Evolutionary conservation across 2,888 invertebrate genomes (phyloP), one percentile per base, ranked within the genome.

Genomic region (Chrysopilus asiliformis): DNA sequence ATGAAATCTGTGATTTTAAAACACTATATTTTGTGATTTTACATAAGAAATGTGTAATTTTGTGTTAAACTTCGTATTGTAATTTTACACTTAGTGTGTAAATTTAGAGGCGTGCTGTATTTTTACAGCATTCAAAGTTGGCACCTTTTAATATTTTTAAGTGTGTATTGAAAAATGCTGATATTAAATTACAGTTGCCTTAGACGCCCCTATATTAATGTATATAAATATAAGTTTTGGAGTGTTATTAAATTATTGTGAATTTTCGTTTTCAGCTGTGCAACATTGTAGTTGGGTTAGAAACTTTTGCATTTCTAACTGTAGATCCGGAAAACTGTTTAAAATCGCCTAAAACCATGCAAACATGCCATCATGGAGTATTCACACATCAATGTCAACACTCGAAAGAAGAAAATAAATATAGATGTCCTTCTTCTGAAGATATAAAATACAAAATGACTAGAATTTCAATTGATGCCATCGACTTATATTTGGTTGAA

Each of bases 371-470:
- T 52, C 84, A 84, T 49, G 80, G 81, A n/a, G 58, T 76, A 28
- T 75, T 76, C 32, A 80, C 73, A 36, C 68, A 73, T 43, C 68
- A 74, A 49, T 83, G 79, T 51, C 66, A 74, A 3, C 74, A 81
- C 53, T 75, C 82, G 36, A 74, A 79, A 56, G 67, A 71, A 25
- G 71, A 75, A 36, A 67, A 72, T 36, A 76, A 79, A 47, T 87
- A 87, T 51, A 70, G 67, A 55, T 87, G 86, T 52, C 84, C 85
- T 3, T 74, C 82, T 2, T 67, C 79, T 1, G 83, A 84, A 50
- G 81, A 85, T 48, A 79, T 95, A 39, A 97, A 95, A 58, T 97
- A 97, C 62, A 76, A 83, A 57, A 85, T 97, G 81, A 81, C 86
- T 5, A 71, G 97, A 30, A 71, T 91, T 3, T 80, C 87, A 1